A percentile compares a stretch with the other conserved stretches of the same genome.
Conservation (phyloP, 2,113 vertebrate species). For the Peromyscus polionotus region DNA sequence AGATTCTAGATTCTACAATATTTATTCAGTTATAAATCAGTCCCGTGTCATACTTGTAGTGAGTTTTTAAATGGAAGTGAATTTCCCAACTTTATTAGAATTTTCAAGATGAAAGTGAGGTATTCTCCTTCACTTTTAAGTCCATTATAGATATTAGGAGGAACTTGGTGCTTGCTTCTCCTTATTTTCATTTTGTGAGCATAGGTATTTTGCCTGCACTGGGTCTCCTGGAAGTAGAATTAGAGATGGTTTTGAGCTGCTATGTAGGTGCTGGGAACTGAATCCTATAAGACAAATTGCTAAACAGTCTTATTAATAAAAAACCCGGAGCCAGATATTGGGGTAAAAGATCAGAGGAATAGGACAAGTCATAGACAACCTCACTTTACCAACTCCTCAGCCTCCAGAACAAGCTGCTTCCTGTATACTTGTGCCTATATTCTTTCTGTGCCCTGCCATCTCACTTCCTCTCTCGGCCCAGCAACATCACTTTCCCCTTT, state of each 20-base stretch:
- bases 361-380: too few species aligned
- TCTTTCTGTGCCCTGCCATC: too few species aligned
- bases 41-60: background rate
- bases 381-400: too few species aligned
- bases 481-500: too few species aligned
- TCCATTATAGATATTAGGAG: background rate
- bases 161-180: background rate
- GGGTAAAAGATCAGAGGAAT: too few species aligned
- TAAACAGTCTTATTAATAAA: too few species aligned
- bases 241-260: background rate
- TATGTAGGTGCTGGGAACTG: background rate
- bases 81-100: background rate
- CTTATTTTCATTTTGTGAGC: background rate
- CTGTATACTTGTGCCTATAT: too few species aligned
- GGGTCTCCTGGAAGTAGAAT: background rate
- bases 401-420: too few species aligned
- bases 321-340: too few species aligned
- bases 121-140: background rate
- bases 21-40: background rate
- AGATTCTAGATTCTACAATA: background rate
- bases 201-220: background rate
- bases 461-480: too few species aligned
- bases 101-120: background rate
- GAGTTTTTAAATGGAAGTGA: background rate
- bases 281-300: background rate